Evolutionary conservation across 2,797 vertebrate genomes (phyloP).

Genomic region (Pseudocheirus occidentalis): DNA sequence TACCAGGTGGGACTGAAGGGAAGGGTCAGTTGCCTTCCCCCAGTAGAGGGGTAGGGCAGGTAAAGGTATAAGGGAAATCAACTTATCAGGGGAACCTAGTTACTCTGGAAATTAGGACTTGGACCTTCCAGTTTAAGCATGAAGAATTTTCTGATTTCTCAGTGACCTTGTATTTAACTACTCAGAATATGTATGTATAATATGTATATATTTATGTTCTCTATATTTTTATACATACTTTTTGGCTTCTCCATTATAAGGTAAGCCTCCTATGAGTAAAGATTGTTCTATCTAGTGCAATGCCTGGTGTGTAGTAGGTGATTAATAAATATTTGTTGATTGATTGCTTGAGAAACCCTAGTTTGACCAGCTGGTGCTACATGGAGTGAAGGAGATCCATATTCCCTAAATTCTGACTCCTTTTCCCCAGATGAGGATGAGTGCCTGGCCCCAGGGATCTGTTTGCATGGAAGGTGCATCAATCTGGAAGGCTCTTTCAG

Average conservation of each 20-base stretch:
- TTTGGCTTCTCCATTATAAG: background rate
- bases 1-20: background rate
- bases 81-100: background rate
- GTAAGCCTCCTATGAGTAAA: background rate
- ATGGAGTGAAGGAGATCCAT: background rate
- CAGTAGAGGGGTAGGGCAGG: background rate
- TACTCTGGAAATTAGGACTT: background rate
- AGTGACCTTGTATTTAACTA: background rate
- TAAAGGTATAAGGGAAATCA: background rate
- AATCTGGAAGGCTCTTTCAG: constrained; percentile 91
- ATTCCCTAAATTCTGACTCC: background rate
- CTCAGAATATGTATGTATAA: background rate
- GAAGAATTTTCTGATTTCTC: background rate
- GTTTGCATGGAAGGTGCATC: constrained; percentile 88
- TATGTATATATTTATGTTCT: background rate
- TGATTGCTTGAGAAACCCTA: background rate
- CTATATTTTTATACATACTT: background rate
- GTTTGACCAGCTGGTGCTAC: background rate
- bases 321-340: background rate
- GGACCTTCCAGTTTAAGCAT: background rate
- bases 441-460: constrained; percentile 86
- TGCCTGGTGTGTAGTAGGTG: background rate
- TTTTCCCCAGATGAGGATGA: constrained; percentile 88
- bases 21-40: background rate
- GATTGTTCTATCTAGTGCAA: background rate